Evolutionary conservation across 2,113 vertebrate genomes (phyloP).

Genomic region (Xenopus laevis): DNA sequence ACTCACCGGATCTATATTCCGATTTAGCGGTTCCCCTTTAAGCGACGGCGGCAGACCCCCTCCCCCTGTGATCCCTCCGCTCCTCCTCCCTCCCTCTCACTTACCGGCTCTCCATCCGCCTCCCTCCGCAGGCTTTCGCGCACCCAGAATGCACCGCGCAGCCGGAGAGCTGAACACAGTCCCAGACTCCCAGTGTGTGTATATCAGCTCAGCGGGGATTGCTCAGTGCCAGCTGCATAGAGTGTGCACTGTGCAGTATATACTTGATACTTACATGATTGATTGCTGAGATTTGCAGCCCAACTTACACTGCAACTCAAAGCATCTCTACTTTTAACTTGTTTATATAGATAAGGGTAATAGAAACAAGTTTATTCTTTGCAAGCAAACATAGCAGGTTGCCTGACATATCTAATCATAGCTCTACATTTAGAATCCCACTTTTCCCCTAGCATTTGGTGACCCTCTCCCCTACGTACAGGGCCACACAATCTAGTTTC

Average conservation of each 20-base stretch:
- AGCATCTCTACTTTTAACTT: too few species aligned
- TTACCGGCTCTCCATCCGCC: conserved; percentile 80
- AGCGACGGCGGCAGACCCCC: conserved; percentile 48
- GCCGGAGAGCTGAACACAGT: conserved; percentile 53
- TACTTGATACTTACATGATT: too few species aligned
- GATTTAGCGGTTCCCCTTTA: conserved; percentile 52
- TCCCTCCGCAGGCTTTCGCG: conserved; percentile 75
- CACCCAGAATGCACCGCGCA: conserved; percentile 80
- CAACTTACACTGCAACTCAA: too few species aligned
- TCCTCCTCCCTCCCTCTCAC: conserved; percentile 69
- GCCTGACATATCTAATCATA: too few species aligned
- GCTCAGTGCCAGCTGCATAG: background rate
- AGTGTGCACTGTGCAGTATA: background rate
- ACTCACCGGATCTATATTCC: conserved; percentile 41
- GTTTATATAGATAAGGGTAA: too few species aligned
- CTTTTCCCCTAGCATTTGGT: too few species aligned
- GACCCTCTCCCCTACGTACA: too few species aligned
- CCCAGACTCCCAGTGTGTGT: background rate
- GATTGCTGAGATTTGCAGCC: too few species aligned
- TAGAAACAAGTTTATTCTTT: too few species aligned
- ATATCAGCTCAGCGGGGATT: background rate
- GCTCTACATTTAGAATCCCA: too few species aligned
- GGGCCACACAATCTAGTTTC: too few species aligned
- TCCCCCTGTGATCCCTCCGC: conserved; percentile 31
- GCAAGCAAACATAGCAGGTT: too few species aligned